A percentile compares a stretch with the other conserved stretches of the same genome.
These are phyloP conservation scores for Naja naja DNA, from an alignment of 2,113 vertebrate species.

Conservation along the genomic window DNA sequence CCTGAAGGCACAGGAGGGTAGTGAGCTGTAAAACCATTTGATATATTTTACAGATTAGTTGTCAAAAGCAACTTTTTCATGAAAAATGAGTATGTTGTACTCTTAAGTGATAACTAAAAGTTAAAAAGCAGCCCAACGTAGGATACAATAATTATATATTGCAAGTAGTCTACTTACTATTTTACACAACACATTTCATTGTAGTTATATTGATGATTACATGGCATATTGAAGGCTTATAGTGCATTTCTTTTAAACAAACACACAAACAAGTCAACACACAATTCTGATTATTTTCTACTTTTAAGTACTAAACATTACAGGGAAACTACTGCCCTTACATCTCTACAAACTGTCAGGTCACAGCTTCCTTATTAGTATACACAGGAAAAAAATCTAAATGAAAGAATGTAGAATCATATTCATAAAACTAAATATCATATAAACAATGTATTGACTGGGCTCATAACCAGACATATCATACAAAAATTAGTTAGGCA, in stretches of 20 bases:
- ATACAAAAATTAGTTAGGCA: constrained; percentile 53
- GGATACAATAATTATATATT: constrained; percentile 51
- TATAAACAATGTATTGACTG: constrained; percentile 24
- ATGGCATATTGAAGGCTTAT: constrained; percentile 59
- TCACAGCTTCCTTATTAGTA: constrained; percentile 39
- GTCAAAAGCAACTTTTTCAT: constrained; percentile 48
- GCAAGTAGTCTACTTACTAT: constrained; percentile 31
- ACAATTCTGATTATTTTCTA: constrained; percentile 41
- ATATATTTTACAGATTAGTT: constrained; percentile 50
- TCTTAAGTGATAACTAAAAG: constrained; percentile 39
- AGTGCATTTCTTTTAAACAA: constrained; percentile 45
- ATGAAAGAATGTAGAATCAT: constrained; percentile 51
- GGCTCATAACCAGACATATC: constrained; percentile 35
- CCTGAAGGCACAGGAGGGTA: constrained; percentile 71
- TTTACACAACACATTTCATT: constrained; percentile 44
- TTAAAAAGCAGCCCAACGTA: constrained; percentile 24
- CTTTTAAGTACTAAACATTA: constrained; percentile 52
- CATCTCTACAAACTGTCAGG: constrained; percentile 44
- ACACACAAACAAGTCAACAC: constrained; percentile 47
- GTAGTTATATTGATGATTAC: constrained; percentile 37
- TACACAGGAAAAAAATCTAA: constrained; percentile 44
- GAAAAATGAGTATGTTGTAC: constrained; percentile 26
- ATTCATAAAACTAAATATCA: constrained; percentile 36
- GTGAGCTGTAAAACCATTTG: constrained; percentile 42
- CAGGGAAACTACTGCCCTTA: constrained; percentile 37